Evolutionary conservation across 1,140 invertebrate species (phyloP).

Genomic region (Dendroctonus valens): DNA sequence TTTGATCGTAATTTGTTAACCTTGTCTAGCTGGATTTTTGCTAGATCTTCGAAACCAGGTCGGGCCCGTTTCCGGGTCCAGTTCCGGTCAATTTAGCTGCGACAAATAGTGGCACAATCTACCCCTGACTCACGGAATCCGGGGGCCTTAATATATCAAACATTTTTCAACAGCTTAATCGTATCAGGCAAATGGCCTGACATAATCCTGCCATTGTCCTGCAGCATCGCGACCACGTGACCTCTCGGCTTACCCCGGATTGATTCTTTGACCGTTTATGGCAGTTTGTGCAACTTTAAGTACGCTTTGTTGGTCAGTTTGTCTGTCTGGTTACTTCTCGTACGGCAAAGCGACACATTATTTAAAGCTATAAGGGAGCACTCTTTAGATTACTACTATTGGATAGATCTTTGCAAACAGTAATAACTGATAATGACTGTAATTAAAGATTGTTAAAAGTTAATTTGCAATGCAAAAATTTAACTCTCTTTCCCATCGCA

Average conservation of each 20-base stretch:
- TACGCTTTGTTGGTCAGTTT: conserved; percentile 11
- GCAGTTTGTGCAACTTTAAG: conserved; percentile 18
- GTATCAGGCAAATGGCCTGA: conserved; percentile 29
- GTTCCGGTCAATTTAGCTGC: conserved; percentile 20
- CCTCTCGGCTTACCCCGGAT: conserved; percentile 12
- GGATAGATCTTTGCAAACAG: too few relatives aligned
- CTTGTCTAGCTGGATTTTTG: too few relatives aligned
- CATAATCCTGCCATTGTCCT: conserved; percentile 26
- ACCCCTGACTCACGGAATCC: conserved; percentile 14
- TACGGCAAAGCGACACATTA: too few relatives aligned
- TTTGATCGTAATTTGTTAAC: too few relatives aligned
- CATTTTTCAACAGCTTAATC: conserved; percentile 32
- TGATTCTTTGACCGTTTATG: conserved; percentile 28
- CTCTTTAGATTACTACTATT: too few relatives aligned
- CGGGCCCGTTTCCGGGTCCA: neutral
- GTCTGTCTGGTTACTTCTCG: neutral
- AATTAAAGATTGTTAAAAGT: too few relatives aligned
- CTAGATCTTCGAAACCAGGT: neutral
- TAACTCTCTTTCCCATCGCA: too few relatives aligned
- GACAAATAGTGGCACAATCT: conserved; percentile 18
- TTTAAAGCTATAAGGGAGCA: too few relatives aligned
- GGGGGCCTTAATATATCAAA: conserved; percentile 28
- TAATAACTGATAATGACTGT: too few relatives aligned
- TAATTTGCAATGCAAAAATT: too few relatives aligned
- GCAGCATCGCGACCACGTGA: conserved; percentile 17